These are phyloP conservation scores for Smithornis capensis DNA, from an alignment of 2,113 vertebrate species.

Conservation along the genomic window DNA sequence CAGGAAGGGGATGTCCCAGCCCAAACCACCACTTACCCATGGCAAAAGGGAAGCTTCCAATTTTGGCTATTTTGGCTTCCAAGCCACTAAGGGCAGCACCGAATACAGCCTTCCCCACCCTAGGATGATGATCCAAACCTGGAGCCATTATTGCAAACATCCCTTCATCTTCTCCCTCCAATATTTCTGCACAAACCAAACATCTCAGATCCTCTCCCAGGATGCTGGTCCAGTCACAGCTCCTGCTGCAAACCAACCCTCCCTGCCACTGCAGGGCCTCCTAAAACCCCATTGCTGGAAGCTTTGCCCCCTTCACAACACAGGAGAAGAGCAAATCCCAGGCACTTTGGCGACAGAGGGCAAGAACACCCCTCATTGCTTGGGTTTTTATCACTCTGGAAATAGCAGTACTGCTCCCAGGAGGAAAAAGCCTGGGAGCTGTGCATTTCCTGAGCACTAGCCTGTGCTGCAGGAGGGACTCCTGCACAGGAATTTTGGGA, in stretches of 20 bases:
- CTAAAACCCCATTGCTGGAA: neutral
- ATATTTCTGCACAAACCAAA: neutral
- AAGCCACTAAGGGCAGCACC: fast-evolving
- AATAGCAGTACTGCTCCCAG: neutral
- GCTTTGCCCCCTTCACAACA: neutral
- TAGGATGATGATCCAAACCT: neutral
- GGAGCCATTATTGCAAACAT: neutral
- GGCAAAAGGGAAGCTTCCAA: neutral
- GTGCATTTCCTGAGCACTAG: neutral
- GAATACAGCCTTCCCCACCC: neutral
- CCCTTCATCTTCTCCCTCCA: neutral
- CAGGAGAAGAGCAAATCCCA: neutral
- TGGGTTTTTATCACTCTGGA: neutral
- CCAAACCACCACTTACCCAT: neutral
- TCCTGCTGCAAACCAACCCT: neutral
- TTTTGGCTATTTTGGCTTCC: neutral
- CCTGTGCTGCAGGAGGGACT: fast-evolving
- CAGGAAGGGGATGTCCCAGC: neutral
- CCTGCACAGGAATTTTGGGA: neutral
- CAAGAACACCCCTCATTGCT: neutral
- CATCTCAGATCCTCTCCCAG: fast-evolving
- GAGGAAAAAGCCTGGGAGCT: neutral
- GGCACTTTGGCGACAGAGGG: neutral
- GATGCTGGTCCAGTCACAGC: fast-evolving
- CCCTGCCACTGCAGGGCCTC: neutral